These are phyloP conservation scores for Maniola hyperantus DNA, from an alignment of 2,888 invertebrate genomes.

Conservation along the genomic window DNA sequence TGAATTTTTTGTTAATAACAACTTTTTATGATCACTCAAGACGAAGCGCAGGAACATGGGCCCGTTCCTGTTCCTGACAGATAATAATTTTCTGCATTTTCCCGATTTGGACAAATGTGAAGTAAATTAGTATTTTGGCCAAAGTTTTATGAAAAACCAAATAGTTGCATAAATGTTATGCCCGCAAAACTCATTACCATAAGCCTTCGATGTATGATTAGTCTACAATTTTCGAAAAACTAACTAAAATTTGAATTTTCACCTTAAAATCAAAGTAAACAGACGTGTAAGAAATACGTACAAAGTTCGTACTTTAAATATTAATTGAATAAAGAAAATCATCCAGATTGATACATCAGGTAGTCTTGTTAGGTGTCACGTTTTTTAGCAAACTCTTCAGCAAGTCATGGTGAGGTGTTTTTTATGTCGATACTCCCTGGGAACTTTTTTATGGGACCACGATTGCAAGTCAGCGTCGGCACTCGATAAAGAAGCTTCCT, in stretches of 20 bases:
- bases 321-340: constrained; percentile 24
- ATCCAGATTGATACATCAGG: constrained; percentile 65
- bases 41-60: background rate
- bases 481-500: constrained; percentile 56
- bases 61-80: too few species aligned
- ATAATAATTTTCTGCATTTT: too few species aligned
- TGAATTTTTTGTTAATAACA: constrained; percentile 25
- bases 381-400: constrained; percentile 47
- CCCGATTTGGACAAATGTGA: too few species aligned
- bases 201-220: too few species aligned
- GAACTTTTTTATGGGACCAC: constrained; percentile 49
- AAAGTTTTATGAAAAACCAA: too few species aligned
- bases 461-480: constrained; percentile 65
- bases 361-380: constrained; percentile 56
- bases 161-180: too few species aligned
- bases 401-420: constrained; percentile 57
- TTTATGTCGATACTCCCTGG: constrained; percentile 42
- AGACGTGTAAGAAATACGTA: too few species aligned
- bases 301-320: background rate
- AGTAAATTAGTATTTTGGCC: too few species aligned
- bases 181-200: too few species aligned
- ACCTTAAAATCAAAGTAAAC: too few species aligned
- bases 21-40: constrained; percentile 15
- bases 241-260: too few species aligned
- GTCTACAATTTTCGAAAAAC: too few species aligned